Percentiles rank a stretch among this genome's conserved stretches.
These are phyloP conservation scores for Ctenomys sociabilis DNA, from an alignment of 2,113 vertebrate species.

Conservation along the genomic window DNA sequence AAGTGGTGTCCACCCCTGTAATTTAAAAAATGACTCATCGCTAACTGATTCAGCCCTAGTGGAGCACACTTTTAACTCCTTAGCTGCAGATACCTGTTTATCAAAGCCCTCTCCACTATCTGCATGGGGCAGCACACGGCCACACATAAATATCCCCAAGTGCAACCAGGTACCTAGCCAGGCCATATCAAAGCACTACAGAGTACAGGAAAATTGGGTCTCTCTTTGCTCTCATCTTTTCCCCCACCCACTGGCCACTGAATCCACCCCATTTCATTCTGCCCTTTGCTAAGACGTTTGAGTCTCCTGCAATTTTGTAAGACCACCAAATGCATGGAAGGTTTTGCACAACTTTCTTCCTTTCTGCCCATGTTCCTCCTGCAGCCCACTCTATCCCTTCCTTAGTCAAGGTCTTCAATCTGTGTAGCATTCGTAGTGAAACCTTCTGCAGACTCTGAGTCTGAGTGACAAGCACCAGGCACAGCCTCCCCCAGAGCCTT, in stretches of 20 bases:
- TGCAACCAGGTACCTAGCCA: background rate
- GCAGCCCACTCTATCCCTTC: background rate
- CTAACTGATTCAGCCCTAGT: conserved; percentile 46
- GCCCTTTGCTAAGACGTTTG: background rate
- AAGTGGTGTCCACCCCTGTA: conserved; percentile 62
- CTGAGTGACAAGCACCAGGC: background rate
- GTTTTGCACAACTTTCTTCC: background rate
- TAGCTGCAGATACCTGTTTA: background rate
- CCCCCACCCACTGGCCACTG: background rate
- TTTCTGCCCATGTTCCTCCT: background rate
- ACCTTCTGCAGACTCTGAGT: background rate
- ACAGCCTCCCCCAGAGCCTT: background rate
- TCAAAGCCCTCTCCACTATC: background rate
- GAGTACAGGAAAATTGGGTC: background rate
- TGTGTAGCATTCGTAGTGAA: background rate
- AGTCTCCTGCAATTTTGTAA: background rate
- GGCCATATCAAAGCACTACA: background rate
- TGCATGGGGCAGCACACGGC: background rate
- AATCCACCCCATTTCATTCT: background rate
- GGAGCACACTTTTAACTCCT: conserved; percentile 29
- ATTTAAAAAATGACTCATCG: conserved; percentile 71
- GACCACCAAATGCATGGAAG: background rate
- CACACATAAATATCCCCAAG: background rate
- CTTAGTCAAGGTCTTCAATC: background rate
- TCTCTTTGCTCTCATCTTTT: background rate